phyloP scores from a whole-genome alignment of 2,888 invertebrate genomes.

The Microplitis manilae region DNA sequence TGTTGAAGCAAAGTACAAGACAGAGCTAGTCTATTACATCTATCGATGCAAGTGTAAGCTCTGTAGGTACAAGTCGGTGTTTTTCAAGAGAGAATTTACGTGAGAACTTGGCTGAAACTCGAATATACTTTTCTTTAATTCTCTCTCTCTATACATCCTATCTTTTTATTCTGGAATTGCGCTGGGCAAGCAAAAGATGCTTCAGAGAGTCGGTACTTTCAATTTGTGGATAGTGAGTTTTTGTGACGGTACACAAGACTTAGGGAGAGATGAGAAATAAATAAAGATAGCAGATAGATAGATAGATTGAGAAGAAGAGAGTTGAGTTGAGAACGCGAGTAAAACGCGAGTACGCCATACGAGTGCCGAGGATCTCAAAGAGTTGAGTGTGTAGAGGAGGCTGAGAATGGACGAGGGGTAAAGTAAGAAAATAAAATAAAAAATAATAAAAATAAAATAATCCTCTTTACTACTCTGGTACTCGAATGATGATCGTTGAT shows the following conservation, averaged over 20 bases:
- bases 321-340: constrained; percentile 30
- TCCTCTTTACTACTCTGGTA: constrained; percentile 5
- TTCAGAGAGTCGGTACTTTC: constrained; percentile 61
- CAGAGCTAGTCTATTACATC: neutral
- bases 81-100: constrained; percentile 64
- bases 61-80: constrained; percentile 43
- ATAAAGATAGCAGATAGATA: neutral
- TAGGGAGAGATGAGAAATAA: constrained; percentile 18
- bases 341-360: too few species aligned
- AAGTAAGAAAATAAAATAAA: constrained; percentile 28
- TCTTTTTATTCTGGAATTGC: constrained; percentile 15
- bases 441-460: neutral
- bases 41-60: neutral
- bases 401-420: constrained; percentile 49
- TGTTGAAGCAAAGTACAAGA: neutral
- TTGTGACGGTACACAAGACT: constrained; percentile 55
- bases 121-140: constrained; percentile 13
- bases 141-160: constrained; percentile 16
- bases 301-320: constrained; percentile 15
- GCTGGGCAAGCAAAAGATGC: constrained; percentile 44
- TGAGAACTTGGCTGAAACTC: constrained; percentile 56
- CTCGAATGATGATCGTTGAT: constrained; percentile 1
- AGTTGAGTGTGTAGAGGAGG: constrained; percentile 30
- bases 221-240: constrained; percentile 65
- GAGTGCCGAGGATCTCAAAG: too few species aligned